Evolutionary conservation across 1,140 invertebrate genomes (phyloP).

Genomic region (Zaprionus taronus): DNA sequence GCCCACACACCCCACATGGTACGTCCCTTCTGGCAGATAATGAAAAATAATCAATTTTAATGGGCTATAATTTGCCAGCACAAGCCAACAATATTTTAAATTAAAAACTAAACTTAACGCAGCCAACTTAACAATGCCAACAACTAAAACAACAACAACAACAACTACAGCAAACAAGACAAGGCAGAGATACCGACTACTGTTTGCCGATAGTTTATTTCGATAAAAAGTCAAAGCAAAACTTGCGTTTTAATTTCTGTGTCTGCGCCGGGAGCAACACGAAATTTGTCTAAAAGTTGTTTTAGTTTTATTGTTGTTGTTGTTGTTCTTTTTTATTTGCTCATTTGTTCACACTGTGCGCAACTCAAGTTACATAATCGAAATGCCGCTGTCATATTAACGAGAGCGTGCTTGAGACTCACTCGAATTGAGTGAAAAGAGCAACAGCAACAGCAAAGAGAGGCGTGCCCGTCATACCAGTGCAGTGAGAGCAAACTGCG

Average conservation of each 20-base stretch:
- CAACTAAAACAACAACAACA: neutral
- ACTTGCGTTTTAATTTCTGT: conserved; percentile 39
- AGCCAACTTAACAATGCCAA: conserved; percentile 37
- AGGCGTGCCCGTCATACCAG: conserved; percentile 45
- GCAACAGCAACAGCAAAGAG: conserved; percentile 24
- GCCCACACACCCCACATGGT: neutral
- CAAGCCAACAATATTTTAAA: conserved; percentile 69
- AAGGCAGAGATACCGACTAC: conserved; percentile 10
- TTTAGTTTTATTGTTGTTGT: conserved; percentile 5
- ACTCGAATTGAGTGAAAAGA: conserved; percentile 47
- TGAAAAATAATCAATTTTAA: conserved; percentile 78
- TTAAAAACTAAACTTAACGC: conserved; percentile 61
- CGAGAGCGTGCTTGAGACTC: conserved; percentile 31
- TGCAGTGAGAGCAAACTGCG: neutral
- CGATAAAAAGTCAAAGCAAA: conserved; percentile 53
- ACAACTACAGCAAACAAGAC: neutral
- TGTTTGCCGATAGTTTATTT: conserved; percentile 42
- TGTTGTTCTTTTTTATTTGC: conserved; percentile 20
- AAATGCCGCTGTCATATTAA: conserved; percentile 43
- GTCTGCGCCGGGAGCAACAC: conserved; percentile 2
- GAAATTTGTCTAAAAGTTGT: conserved; percentile 17
- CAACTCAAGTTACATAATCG: conserved; percentile 69
- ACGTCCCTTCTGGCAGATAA: conserved; percentile 50
- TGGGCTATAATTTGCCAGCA: conserved; percentile 68
- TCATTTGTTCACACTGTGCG: neutral